A percentile compares a stretch with the other conserved stretches of the same genome.
Conservation (phyloP, 2,888 invertebrate genomes). For the Lithophane ornitopus region DNA sequence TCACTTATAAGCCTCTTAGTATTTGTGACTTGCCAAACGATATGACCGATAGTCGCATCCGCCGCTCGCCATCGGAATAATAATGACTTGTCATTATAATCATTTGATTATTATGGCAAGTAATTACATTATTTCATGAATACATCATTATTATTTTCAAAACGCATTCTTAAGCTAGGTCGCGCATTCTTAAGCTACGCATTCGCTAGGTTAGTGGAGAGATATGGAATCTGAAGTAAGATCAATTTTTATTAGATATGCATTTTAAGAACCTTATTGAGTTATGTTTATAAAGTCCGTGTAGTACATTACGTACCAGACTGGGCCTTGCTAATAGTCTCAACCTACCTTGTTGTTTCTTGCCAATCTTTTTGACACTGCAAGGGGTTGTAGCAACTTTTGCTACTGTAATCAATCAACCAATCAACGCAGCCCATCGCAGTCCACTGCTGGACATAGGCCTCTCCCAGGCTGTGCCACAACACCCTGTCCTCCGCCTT, state of each 20-base stretch:
- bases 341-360: too few relatives aligned
- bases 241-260: constrained; percentile 5
- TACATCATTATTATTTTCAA: constrained; percentile 23
- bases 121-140: constrained; percentile 17
- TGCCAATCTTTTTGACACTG: background rate
- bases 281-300: background rate
- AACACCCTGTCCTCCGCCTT: background rate
- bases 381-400: background rate
- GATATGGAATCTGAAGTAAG: constrained; percentile 18
- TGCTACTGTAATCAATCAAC: background rate
- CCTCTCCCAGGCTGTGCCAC: background rate
- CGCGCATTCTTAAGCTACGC: background rate
- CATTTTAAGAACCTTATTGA: constrained; percentile 6
- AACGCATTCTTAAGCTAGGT: constrained; percentile 9
- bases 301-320: background rate
- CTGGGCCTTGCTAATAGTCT: too few relatives aligned
- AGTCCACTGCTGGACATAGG: background rate
- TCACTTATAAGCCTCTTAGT: constrained; percentile 17
- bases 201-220: background rate
- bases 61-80: constrained; percentile 37
- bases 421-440: background rate
- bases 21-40: constrained; percentile 18
- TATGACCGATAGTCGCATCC: constrained; percentile 47
- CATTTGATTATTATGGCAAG: constrained; percentile 24
- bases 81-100: constrained; percentile 52